Evolutionary conservation across 2,888 invertebrate species (phyloP), one percentile per base, ranked within the genome.

Genomic region (Eupelmus urozonus): DNA sequence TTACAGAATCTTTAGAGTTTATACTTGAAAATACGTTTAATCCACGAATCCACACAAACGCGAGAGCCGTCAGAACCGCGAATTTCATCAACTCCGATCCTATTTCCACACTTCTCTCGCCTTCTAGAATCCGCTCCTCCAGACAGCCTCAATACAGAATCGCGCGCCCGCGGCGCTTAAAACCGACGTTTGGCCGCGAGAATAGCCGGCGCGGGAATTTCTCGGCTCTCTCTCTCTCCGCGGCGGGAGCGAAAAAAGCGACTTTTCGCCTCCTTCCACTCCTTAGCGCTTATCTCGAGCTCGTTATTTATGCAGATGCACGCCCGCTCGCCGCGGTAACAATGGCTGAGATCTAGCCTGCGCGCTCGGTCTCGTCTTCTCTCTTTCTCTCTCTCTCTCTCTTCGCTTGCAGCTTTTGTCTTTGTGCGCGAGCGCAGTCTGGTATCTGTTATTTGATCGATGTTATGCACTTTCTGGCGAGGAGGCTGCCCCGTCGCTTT

Each of bases 251-350:
- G 40, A 60, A 62, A 62, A 71, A 62, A 70, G 42, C 34, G 55
- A 59, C 25, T 60, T 67, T 62, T 42, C 34, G 51, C 27, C 7
- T n/a, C n/a, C n/a, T n/a, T n/a, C n/a, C n/a, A n/a, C n/a, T 4
- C 11, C 20, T 40, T 18, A 18, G 42, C 42, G 53, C 62, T 70
- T 76, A 62, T 70, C 70, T 62, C 29, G 23, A 16, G n/a, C 69
- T 78, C 69, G 66, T 70, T 71, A 71, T 25, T 60, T 75, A 75
- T 79, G 75, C 78, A 66, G 51, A 79, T 75, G 65, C 59, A 40
- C 59, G 11, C 51, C 18, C 49, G 42, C 55, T 13, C 53, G 23
- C 27, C 11, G 18, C n/a, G 20, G 34, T 25, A 3, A 77, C 67
- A 73, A 73, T 78, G 62, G 63, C 53, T 42, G 62, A 42, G 45